Evolutionary conservation across 2,797 vertebrate genomes (phyloP).

Genomic region (Siniperca scherzeri): DNA sequence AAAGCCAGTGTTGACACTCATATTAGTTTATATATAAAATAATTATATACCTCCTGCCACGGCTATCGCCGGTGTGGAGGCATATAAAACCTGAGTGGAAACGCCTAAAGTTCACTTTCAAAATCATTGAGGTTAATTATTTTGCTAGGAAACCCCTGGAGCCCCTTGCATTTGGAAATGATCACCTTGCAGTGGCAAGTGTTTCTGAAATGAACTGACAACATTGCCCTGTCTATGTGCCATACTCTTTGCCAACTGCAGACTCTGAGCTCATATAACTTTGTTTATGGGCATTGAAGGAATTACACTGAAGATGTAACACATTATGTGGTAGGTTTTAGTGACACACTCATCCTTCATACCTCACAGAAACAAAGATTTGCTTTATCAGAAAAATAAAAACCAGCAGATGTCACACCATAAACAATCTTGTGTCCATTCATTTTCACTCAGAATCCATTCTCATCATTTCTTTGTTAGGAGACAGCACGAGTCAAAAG

Average conservation of each 20-base stretch:
- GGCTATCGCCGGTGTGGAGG: too few relatives aligned
- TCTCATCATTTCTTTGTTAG: constrained; percentile 10
- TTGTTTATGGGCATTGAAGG: neutral
- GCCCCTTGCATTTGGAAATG: neutral
- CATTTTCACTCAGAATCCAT: neutral
- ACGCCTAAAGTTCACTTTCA: too few relatives aligned
- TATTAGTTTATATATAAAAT: too few relatives aligned
- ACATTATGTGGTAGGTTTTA: neutral
- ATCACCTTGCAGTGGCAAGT: too few relatives aligned
- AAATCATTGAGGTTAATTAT: neutral
- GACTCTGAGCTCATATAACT: constrained; percentile 14
- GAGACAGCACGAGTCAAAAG: constrained; percentile 10
- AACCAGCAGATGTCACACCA: neutral
- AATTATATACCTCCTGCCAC: too few relatives aligned
- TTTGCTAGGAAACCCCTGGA: neutral
- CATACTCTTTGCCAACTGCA: constrained; percentile 2
- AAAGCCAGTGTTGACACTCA: too few relatives aligned
- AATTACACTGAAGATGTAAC: constrained; percentile 7
- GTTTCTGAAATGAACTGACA: constrained; percentile 23
- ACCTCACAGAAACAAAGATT: neutral
- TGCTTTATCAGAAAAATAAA: neutral
- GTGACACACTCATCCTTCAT: neutral
- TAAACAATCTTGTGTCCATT: constrained; percentile 1
- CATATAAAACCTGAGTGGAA: too few relatives aligned
- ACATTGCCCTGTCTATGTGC: neutral